These are phyloP conservation scores for Odontamblyopus lacepedii DNA, from an alignment of 2,797 vertebrate species.

Conservation along the genomic window DNA sequence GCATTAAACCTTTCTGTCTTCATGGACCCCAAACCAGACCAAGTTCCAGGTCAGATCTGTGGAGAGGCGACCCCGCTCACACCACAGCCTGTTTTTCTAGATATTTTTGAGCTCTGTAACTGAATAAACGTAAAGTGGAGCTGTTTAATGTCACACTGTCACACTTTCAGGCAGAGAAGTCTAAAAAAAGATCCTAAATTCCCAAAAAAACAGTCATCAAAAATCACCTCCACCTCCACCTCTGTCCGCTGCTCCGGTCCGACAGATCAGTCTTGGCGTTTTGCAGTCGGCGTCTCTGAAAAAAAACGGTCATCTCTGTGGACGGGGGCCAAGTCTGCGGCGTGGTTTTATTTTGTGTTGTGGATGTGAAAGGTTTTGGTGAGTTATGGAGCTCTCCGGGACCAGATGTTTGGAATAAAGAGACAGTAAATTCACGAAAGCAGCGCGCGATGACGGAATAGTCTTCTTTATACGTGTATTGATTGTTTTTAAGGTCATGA, in stretches of 20 bases:
- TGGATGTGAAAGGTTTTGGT: slow-evolving; percentile 12
- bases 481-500: slow-evolving; percentile 41
- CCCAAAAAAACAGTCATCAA: too few species aligned
- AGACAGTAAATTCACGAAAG: slow-evolving; percentile 51
- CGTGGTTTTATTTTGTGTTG: slow-evolving; percentile 15
- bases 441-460: slow-evolving; percentile 36
- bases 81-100: too few species aligned
- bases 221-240: slow-evolving; percentile 32
- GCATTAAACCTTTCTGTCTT: too few species aligned
- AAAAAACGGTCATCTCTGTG: slow-evolving; percentile 62
- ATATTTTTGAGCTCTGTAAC: too few species aligned
- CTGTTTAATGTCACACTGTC: too few species aligned
- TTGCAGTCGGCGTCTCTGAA: slow-evolving; percentile 61
- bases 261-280: slow-evolving; percentile 59
- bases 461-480: slow-evolving; percentile 35
- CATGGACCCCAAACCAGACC: too few species aligned
- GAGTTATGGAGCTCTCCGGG: slow-evolving; percentile 36
- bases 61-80: too few species aligned
- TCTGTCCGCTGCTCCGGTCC: slow-evolving; percentile 45
- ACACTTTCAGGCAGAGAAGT: too few species aligned
- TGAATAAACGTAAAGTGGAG: too few species aligned
- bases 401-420: slow-evolving; percentile 57
- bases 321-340: slow-evolving; percentile 46
- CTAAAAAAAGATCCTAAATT: too few species aligned
- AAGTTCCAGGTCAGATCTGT: too few species aligned